These are phyloP conservation scores for Ptiloglossa arizonensis DNA, from an alignment of 1,140 invertebrate species.

Conservation along the genomic window DNA sequence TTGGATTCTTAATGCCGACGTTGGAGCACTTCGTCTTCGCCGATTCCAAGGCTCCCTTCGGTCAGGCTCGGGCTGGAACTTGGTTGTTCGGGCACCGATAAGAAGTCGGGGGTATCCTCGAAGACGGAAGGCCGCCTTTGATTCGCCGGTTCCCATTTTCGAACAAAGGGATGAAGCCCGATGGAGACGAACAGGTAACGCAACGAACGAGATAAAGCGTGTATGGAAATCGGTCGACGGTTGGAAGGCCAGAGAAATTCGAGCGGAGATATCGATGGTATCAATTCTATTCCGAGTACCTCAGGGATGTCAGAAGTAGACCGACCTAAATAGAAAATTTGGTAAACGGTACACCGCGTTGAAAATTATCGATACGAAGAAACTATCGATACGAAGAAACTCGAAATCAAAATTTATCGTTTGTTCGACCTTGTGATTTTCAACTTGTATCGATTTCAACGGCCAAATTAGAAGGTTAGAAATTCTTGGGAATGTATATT, in stretches of 20 bases:
- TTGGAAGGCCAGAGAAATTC: no score
- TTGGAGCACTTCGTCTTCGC: slow-evolving; percentile 59
- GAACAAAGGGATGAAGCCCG: slow-evolving; percentile 1
- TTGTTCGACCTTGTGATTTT: no score
- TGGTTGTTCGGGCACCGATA: not conserved
- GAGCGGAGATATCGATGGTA: not conserved
- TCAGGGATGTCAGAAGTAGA: no score
- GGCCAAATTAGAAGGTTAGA: no score
- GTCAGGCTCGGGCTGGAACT: slow-evolving; percentile 24
- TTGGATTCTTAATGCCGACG: slow-evolving; percentile 61
- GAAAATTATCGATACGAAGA: no score
- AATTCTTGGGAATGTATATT: no score
- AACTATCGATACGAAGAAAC: no score
- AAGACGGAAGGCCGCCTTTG: not conserved
- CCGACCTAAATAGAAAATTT: not conserved
- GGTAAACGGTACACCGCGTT: no score
- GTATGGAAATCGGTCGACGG: slow-evolving; percentile 17
- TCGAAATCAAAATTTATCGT: no score
- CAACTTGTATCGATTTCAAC: no score
- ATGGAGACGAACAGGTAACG: slow-evolving; percentile 13
- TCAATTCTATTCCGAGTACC: not conserved
- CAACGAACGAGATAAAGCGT: slow-evolving; percentile 12
- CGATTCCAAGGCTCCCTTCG: slow-evolving; percentile 16
- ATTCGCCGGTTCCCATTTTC: not conserved
- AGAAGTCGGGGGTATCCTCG: not conserved